A percentile compares a stretch with the other conserved stretches of the same genome.
Evolutionary conservation across 2,113 vertebrate genomes (phyloP).

Genomic region (Sardina pilchardus): DNA sequence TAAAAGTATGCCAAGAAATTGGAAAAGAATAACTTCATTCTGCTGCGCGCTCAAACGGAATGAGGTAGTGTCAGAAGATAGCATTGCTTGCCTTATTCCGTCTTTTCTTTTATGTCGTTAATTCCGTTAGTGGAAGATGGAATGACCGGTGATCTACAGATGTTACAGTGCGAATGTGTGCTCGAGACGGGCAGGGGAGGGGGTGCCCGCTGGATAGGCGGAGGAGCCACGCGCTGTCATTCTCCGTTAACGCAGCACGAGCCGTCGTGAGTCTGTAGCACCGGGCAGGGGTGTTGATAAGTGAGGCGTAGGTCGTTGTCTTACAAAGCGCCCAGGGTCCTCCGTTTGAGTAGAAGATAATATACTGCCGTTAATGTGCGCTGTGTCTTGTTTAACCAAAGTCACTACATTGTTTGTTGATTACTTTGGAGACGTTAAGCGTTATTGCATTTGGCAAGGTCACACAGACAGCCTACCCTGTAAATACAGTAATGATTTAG

Average conservation of each 20-base stretch:
- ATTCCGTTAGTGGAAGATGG: slow-evolving; percentile 42
- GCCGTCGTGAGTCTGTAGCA: neutral
- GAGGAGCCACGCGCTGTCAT: slow-evolving; percentile 48
- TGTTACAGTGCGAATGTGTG: slow-evolving; percentile 58
- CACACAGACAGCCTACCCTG: neutral
- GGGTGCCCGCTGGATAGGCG: slow-evolving; percentile 40
- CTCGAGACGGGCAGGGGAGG: slow-evolving; percentile 36
- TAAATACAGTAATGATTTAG: neutral
- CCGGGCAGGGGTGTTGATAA: neutral
- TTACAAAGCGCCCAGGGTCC: neutral
- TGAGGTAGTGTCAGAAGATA: slow-evolving; percentile 60
- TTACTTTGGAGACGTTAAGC: neutral
- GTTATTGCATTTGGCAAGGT: neutral
- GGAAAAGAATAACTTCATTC: slow-evolving; percentile 69
- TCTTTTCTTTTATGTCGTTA: slow-evolving; percentile 27
- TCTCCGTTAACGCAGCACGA: slow-evolving; percentile 12
- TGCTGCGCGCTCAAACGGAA: slow-evolving; percentile 65
- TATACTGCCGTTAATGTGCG: neutral
- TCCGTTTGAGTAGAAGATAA: neutral
- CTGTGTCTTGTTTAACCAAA: neutral
- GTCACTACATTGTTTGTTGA: neutral
- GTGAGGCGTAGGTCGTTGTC: neutral
- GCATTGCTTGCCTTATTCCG: slow-evolving; percentile 68
- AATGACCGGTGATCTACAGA: slow-evolving; percentile 51
- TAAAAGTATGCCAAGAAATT: slow-evolving; percentile 63